Base-by-base conservation (phyloP, 2,888 invertebrate species). In the Hydropsyche betteni region DNA sequence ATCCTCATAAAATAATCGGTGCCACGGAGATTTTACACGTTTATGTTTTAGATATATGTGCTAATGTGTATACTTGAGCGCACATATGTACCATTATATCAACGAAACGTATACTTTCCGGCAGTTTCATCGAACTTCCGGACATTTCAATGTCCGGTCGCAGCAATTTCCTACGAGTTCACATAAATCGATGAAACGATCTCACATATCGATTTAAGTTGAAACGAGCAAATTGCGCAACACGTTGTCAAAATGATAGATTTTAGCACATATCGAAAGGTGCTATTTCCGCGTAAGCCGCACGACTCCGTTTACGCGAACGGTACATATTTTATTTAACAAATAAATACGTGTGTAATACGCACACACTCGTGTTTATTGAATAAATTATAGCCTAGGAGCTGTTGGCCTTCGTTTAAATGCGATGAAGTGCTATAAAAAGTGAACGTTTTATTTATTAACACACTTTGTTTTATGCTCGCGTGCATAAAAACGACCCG, bases 401-500 rank as follows among this genome's bases (percentile, higher is more conserved):
- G 64, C 64, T 64, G 64, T 64, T 64, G 64, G 64, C 64, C 64
- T 64, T 64, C 64, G 64, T 34, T 64, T 64, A 64, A 64, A 64
- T 64, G 64, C 64, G 64, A 64, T 64, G 64, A 64, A 64, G 64
- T 64, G 64, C 64, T 64, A 64, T 64, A 64, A 64, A 64, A 64
- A 64, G 64, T 64, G 64, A 72, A 58, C 55, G 58, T 72, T 36
- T 58, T 55, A 72, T 58, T 72, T 58, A 72, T 44, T 55, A 72
- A 58, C 72, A 70, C 70, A 50, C 52, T 72, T 72, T 61, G 72
- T 58, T 72, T 58, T 58, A 72, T 72, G 64, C 64, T 58, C 50
- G 72, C 50, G 38, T 58, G 55, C 50, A 61, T 55, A 72, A 70
- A 70, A 72, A 72, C 53, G 70, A 53, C 70, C 34, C 34, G 70